Base-by-base conservation (phyloP, 1,140 invertebrate genomes). In the Gerris buenoi region DNA sequence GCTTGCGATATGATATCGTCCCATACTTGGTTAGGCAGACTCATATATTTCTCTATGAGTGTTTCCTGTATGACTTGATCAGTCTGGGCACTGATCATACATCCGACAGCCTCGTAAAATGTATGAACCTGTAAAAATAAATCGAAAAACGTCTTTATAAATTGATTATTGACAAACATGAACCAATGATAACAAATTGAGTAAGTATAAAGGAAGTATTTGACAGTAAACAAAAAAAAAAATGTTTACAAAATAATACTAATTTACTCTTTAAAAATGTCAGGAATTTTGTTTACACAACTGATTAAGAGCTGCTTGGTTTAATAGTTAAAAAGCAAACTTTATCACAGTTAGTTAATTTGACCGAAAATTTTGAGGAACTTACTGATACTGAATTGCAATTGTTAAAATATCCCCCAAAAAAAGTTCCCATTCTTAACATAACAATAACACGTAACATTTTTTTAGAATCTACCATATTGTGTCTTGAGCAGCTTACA, bases 81-180 rank as follows among this genome's bases (percentile, higher is more conserved):
- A 18, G 88, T 84, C 78, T 98, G 93, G 57, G 95, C 93, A 77
- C 88, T 91, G 73, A 99, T 98, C 95, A 99, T 99, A 75, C 97
- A 93, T 60, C 97, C 97, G 65, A 99, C 95, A 63, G 97, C 97
- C 81, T 99, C 97, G 79, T 99, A 99, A 80, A 99, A 99, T 56
- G 97, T 99, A 76, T 99, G 95, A n/a, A 99, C 94, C 88, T 93
- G 73, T 59, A 75, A 73, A 67, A 64, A 67, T 27, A 27, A 64
- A 27, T 29, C 67, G 60, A 60, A 25, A 65, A n/a, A n/a, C n/a
- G n/a, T 57, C 26, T 59, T 23, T 2, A 70, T 66, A 63, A 62
- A 14, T 65, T 25, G 58, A 27, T 13, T 13, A 56, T 10, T 56
- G 10, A 13, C n/a, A 56, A 56, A 56, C 10, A 56, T 10, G 10